Percentiles rank a stretch among this genome's conserved stretches.
Conservation (phyloP, 1,140 invertebrate genomes). For the Cydia strobilella region DNA sequence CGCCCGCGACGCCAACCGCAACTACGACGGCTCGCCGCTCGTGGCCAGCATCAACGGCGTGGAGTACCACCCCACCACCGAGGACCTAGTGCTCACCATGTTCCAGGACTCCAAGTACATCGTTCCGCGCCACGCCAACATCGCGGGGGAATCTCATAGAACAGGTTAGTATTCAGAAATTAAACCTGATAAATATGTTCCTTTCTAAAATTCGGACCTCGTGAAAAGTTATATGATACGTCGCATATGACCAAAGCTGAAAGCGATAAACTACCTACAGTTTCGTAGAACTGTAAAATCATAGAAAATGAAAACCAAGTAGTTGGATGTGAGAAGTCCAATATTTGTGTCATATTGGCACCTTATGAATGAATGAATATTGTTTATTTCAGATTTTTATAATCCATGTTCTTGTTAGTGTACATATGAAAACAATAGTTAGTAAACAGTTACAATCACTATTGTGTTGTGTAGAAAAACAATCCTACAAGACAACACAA, state of each 20-base stretch:
- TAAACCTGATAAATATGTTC: neutral
- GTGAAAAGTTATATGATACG: too few relatives aligned
- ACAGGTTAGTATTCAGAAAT: constrained; percentile 53
- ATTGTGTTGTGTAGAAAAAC: neutral
- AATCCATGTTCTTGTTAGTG: too few relatives aligned
- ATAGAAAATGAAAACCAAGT: too few relatives aligned
- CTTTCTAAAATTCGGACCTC: neutral
- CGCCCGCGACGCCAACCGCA: constrained; percentile 60
- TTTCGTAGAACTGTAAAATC: too few relatives aligned
- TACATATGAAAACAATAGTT: too few relatives aligned
- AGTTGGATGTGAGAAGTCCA: too few relatives aligned
- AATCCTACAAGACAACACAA: neutral
- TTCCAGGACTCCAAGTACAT: constrained; percentile 75
- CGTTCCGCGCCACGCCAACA: constrained; percentile 62
- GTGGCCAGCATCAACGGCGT: constrained; percentile 74
- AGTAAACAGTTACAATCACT: neutral
- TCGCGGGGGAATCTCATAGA: constrained; percentile 68
- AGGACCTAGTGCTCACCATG: constrained; percentile 74
- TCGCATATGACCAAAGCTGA: too few relatives aligned
- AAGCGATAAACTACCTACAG: too few relatives aligned
- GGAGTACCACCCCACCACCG: constrained; percentile 75
- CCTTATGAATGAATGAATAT: too few relatives aligned
- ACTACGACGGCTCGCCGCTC: constrained; percentile 68
- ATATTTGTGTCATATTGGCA: neutral
- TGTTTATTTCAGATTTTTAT: too few relatives aligned